Conservation (phyloP, 2,888 invertebrate genomes). For the Tinea pellionella region DNA sequence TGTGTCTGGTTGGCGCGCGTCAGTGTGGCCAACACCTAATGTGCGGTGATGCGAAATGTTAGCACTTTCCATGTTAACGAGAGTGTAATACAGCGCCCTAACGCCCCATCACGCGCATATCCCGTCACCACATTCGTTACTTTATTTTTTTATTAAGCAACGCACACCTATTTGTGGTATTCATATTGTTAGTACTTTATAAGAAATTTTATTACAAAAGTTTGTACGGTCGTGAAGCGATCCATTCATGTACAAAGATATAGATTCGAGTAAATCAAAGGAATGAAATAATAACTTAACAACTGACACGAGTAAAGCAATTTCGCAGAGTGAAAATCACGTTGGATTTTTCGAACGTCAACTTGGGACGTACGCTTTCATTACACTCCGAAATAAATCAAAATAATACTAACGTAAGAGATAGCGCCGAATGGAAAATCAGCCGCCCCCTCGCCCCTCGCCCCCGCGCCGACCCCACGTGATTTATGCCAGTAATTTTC, state of each 20-base stretch:
- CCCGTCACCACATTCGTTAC: constrained; percentile 42
- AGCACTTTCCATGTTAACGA: constrained; percentile 54
- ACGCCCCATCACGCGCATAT: constrained; percentile 24
- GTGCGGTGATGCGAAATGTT: constrained; percentile 52
- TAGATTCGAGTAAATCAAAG: not conserved
- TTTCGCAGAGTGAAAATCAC: constrained; percentile 41
- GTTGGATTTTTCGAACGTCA: constrained; percentile 49
- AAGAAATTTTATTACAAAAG: not conserved
- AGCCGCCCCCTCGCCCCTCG: constrained; percentile 41
- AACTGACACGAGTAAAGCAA: constrained; percentile 25
- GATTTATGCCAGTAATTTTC: constrained; percentile 66
- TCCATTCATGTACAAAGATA: not conserved
- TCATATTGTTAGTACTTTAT: constrained; percentile 20
- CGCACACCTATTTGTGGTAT: constrained; percentile 56
- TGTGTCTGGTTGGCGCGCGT: constrained; percentile 16
- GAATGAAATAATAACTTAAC: constrained; percentile 9
- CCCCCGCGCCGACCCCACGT: constrained; percentile 29
- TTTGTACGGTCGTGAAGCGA: not conserved
- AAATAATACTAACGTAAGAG: constrained; percentile 64
- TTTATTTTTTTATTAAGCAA: constrained; percentile 39
- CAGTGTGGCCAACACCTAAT: constrained; percentile 38
- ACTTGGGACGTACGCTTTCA: constrained; percentile 62
- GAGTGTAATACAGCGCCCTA: constrained; percentile 35
- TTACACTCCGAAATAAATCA: constrained; percentile 63
- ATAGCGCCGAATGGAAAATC: constrained; percentile 64